Conservation (phyloP, 2,113 vertebrate genomes). For the Salvator merianae region DNA sequence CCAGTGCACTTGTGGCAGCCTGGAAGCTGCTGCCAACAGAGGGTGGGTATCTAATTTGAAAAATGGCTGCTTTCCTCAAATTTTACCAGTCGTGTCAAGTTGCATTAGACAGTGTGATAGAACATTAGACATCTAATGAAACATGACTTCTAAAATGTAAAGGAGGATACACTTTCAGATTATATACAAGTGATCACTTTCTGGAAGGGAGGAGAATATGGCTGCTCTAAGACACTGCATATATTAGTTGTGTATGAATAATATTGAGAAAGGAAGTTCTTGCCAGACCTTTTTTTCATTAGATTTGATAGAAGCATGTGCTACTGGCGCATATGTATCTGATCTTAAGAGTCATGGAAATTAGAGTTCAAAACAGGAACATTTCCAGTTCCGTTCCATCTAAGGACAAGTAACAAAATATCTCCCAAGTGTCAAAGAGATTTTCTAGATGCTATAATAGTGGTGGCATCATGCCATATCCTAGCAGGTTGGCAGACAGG, state of each 20-base stretch:
- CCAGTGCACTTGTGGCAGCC: constrained; percentile 26
- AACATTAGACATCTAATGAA: constrained; percentile 75
- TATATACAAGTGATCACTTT: constrained; percentile 51
- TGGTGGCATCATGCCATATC: no score
- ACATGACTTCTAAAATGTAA: constrained; percentile 69
- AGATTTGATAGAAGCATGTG: not conserved
- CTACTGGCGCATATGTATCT: not conserved
- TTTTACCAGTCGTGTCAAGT: constrained; percentile 68
- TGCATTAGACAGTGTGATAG: constrained; percentile 72
- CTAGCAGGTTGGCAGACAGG: no score
- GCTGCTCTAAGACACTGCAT: constrained; percentile 51
- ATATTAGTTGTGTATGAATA: constrained; percentile 59
- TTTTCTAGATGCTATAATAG: no score
- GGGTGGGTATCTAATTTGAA: constrained; percentile 57
- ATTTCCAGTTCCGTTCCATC: no score
- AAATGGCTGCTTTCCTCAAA: constrained; percentile 63
- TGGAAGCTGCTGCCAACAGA: constrained; percentile 30
- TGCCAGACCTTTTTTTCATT: constrained; percentile 20
- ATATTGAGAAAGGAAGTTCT: constrained; percentile 13
- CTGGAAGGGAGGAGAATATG: constrained; percentile 45
- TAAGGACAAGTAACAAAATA: not conserved
- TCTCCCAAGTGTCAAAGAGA: no score
- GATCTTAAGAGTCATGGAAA: not conserved
- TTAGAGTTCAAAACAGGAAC: no score
- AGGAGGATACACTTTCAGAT: constrained; percentile 61